Evolutionary conservation across 1,140 invertebrate genomes (phyloP).

Genomic region (Littorina saxatilis): DNA sequence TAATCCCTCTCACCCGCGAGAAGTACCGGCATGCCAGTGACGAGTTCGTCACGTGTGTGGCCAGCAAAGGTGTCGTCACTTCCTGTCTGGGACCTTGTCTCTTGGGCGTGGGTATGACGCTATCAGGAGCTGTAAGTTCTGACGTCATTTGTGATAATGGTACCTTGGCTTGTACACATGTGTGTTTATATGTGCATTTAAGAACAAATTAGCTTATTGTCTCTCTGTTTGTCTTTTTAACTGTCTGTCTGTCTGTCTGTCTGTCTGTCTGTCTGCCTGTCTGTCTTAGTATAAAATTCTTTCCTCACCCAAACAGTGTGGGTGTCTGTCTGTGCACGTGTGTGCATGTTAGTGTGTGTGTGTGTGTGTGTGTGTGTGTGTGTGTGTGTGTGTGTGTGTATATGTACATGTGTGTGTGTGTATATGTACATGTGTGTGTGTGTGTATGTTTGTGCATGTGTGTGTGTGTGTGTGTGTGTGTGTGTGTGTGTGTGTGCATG

Average conservation of each 20-base stretch:
- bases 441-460: not conserved
- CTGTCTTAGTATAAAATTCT: not conserved
- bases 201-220: no score
- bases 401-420: not conserved
- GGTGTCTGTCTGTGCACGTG: not conserved
- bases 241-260: not conserved
- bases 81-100: conserved; percentile 57
- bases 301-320: no score
- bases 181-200: no score
- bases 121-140: conserved; percentile 67
- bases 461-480: not conserved
- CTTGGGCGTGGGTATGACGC: conserved; percentile 65
- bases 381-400: no score
- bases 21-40: conserved; percentile 50
- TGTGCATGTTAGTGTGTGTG: not conserved
- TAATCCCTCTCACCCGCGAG: conserved; percentile 52
- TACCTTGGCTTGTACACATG: no score
- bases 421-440: not conserved
- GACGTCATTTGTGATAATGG: no score
- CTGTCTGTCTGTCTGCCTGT: not conserved
- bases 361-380: not conserved
- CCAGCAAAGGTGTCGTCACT: conserved; percentile 58
- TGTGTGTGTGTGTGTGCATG: no score
- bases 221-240: not conserved
- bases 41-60: conserved; percentile 54